A percentile compares a stretch with the other conserved stretches of the same genome.
Evolutionary conservation across 2,888 invertebrate species (phyloP).

Genomic region (Drymonia ruficornis): DNA sequence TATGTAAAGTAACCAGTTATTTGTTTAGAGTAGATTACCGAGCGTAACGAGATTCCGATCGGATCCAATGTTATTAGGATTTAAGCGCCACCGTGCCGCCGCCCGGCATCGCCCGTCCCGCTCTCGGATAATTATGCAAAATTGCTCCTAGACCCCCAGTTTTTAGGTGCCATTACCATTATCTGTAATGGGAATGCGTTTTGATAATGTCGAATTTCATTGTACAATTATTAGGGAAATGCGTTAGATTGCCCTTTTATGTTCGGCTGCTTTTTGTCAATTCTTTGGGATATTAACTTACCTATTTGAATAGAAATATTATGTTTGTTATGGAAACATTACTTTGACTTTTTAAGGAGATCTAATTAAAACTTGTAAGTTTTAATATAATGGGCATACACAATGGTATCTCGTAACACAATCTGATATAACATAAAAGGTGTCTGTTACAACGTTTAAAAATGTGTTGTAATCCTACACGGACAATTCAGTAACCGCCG

Average conservation of each 20-base stretch:
- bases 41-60: slow-evolving; percentile 79
- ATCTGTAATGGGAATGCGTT: slow-evolving; percentile 80
- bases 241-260: slow-evolving; percentile 58
- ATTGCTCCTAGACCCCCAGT: slow-evolving; percentile 79
- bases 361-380: no score
- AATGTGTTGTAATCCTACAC: slow-evolving; percentile 63
- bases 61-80: slow-evolving; percentile 79
- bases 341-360: no score
- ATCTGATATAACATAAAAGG: slow-evolving; percentile 17
- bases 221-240: slow-evolving; percentile 73
- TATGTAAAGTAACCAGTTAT: slow-evolving; percentile 61
- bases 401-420: background rate
- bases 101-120: slow-evolving; percentile 50
- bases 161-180: slow-evolving; percentile 80
- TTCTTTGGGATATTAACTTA: slow-evolving; percentile 14
- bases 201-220: slow-evolving; percentile 80
- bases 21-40: slow-evolving; percentile 72
- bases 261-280: slow-evolving; percentile 61
- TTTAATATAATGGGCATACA: no score
- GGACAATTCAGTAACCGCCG: slow-evolving; percentile 66
- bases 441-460: slow-evolving; percentile 43
- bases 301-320: background rate
- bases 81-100: slow-evolving; percentile 73
- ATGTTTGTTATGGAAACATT: no score
- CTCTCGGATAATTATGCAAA: slow-evolving; percentile 81